Conservation (phyloP, 2,113 vertebrate species). For the Scalopus aquaticus region DNA sequence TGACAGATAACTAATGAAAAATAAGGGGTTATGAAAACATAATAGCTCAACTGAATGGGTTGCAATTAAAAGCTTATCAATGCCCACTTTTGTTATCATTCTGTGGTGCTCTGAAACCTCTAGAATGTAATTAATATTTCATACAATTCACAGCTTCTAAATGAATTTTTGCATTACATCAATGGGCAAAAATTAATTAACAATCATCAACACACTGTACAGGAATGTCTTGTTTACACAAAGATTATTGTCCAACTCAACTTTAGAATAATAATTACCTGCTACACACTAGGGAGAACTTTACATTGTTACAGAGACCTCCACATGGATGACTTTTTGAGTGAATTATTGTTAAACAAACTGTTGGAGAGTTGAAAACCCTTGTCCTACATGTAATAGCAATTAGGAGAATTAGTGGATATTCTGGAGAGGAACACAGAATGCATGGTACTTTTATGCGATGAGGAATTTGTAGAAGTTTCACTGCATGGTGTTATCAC, state of each 20-base stretch:
- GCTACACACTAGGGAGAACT: constrained; percentile 71
- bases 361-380: constrained; percentile 47
- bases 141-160: constrained; percentile 42
- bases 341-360: constrained; percentile 76
- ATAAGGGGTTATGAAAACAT: constrained; percentile 59
- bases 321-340: constrained; percentile 51
- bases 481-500: not conserved
- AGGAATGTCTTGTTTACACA: constrained; percentile 77
- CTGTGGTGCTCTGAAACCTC: constrained; percentile 45
- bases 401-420: constrained; percentile 47
- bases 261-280: constrained; percentile 78
- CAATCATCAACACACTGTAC: constrained; percentile 67
- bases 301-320: constrained; percentile 59
- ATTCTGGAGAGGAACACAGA: not conserved
- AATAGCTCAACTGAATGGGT: constrained; percentile 56
- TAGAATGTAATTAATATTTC: constrained; percentile 61
- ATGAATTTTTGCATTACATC: constrained; percentile 70
- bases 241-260: constrained; percentile 75
- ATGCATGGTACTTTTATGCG: not conserved
- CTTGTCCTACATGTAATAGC: constrained; percentile 15
- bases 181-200: constrained; percentile 77
- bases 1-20: constrained; percentile 69
- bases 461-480: not conserved
- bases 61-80: constrained; percentile 77
- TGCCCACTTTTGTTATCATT: constrained; percentile 60